phyloP scores from a whole-genome alignment of 2,797 vertebrate species.

The Myripristis murdjan region DNA sequence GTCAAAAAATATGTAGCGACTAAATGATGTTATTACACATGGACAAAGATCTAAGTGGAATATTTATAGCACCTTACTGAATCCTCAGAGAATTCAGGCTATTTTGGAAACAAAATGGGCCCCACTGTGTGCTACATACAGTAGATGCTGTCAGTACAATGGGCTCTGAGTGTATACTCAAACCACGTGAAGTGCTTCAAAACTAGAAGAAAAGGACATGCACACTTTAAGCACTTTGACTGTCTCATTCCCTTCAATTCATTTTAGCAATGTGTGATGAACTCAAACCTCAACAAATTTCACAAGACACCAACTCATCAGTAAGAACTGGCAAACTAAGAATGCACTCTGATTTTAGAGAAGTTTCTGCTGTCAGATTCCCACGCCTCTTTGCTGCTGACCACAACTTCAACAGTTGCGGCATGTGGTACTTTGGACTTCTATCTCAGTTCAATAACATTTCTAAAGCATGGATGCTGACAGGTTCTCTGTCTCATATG shows the following conservation, averaged over 20 bases:
- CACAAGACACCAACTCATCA: constrained; percentile 44
- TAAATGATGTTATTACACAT: no score
- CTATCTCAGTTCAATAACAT: constrained; percentile 42
- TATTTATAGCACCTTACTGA: constrained; percentile 6
- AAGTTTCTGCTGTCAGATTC: constrained; percentile 15
- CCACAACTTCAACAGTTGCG: constrained; percentile 13
- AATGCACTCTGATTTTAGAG: constrained; percentile 48
- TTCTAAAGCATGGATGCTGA: constrained; percentile 48
- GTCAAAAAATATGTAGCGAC: no score
- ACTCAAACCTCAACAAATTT: constrained; percentile 56
- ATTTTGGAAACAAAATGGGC: background rate
- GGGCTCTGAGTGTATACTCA: constrained; percentile 4
- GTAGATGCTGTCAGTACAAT: background rate
- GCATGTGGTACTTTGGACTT: constrained; percentile 25
- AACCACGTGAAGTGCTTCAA: constrained; percentile 7
- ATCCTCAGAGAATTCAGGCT: background rate
- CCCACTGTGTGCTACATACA: background rate
- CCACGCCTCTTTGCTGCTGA: background rate
- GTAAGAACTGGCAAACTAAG: constrained; percentile 21
- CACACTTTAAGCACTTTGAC: constrained; percentile 32
- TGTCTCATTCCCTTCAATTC: constrained; percentile 31
- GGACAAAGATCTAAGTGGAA: background rate
- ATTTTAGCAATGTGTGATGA: constrained; percentile 20
- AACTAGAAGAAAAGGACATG: constrained; percentile 1
- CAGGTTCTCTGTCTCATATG: constrained; percentile 44